Evolutionary conservation across 2,888 invertebrate genomes (phyloP), one percentile per base, ranked within the genome.

Genomic region (Megalurothrips usitatus): DNA sequence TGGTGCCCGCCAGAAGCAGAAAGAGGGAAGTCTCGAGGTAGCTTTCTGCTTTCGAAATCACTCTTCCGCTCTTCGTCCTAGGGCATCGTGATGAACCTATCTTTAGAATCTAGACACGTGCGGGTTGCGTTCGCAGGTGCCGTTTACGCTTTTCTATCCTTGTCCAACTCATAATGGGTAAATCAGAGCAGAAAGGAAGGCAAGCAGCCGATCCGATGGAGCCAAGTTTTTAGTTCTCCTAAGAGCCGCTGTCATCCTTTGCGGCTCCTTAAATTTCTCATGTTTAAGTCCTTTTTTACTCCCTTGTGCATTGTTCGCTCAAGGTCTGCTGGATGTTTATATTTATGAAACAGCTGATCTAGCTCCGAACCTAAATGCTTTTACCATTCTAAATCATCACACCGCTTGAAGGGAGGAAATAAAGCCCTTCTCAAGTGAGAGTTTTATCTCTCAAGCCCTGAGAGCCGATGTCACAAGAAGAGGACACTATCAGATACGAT

Each of bases 21-120:
- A 68, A 26, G 68, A 26, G 23, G 23, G 23, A 75, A 75, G 68
- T 75, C 68, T 23, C 68, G 68, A n/a, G 68, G 23, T 1, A 12
- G 68, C 26, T 26, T 23, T 75, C 68, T 75, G 68, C 68, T 75
- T 75, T 75, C 68, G 68, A 23, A 75, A 75, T 75, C 68, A 26
- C 23, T 75, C 23, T 75, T 58, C 11, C n/a, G 26, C 26, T 75
- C 23, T 23, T 4, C 26, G 23, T 75, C 26, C 68, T 23, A 75
- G 68, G 68, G n/a, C 68, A 75, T 75, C 68, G 68, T 11, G 68
- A 12, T 26, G 68, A 3, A 6, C 23, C 68, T 75, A 75, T 75
- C 68, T 75, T 75, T 75, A 75, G 23, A n/a, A 26, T 75, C 68
- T 26, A 75, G 23, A 75, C 68, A 75, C 68, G 68, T 75, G 23